These are phyloP conservation scores for Xestoiulus laeticollis DNA, from an alignment of 2,888 invertebrate species.

Conservation along the genomic window DNA sequence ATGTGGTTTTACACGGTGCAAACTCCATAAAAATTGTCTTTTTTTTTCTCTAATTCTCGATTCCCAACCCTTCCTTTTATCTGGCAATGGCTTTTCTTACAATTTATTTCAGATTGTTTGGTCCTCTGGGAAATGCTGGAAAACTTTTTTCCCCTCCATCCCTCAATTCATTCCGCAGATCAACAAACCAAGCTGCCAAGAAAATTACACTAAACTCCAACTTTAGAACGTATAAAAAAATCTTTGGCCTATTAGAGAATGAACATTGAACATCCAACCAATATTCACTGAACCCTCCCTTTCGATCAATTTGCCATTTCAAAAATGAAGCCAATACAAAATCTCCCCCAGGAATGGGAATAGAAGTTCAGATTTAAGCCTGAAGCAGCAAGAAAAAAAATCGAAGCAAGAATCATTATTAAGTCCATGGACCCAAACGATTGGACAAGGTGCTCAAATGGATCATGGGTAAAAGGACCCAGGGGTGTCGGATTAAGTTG, in stretches of 20 bases:
- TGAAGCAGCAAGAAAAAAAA: not conserved
- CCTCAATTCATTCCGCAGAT: constrained; percentile 21
- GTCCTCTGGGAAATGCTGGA: not conserved
- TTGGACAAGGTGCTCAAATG: not conserved
- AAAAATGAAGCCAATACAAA: constrained; percentile 18
- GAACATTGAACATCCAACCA: constrained; percentile 21
- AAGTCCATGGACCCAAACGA: not conserved
- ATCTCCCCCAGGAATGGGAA: not conserved
- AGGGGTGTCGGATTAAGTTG: not conserved
- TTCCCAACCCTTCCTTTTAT: constrained; percentile 21
- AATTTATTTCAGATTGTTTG: constrained; percentile 37
- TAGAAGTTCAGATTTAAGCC: not conserved
- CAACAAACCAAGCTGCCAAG: constrained; percentile 37
- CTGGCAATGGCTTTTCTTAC: constrained; percentile 33
- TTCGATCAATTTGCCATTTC: constrained; percentile 29
- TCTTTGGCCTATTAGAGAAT: not conserved
- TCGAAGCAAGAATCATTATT: not conserved
- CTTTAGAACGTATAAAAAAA: not conserved
- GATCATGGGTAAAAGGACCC: not conserved
- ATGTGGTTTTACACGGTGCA: not conserved
- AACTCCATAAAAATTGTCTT: constrained; percentile 21
- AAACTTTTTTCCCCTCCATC: constrained; percentile 11
- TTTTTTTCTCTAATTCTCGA: constrained; percentile 4
- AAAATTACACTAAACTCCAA: constrained; percentile 34
- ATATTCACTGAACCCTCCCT: constrained; percentile 7